These are phyloP conservation scores for Sisyra terminalis DNA, from an alignment of 2,888 invertebrate species.

Conservation along the genomic window DNA sequence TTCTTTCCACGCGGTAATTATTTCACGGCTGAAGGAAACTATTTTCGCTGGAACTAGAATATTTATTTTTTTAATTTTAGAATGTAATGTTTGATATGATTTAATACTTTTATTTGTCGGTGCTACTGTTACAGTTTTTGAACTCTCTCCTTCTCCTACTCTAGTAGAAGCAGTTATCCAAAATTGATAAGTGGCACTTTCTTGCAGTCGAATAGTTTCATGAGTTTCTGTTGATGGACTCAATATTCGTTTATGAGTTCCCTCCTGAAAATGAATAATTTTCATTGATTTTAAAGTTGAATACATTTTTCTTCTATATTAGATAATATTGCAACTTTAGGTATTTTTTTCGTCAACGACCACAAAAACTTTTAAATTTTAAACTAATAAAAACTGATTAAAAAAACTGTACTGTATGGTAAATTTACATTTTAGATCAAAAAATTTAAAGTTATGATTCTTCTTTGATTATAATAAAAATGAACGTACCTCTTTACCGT, in stretches of 20 bases:
- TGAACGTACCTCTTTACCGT: slow-evolving; percentile 49
- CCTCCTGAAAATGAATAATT: slow-evolving; percentile 31
- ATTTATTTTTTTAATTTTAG: slow-evolving; percentile 8
- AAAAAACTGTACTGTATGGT: no score
- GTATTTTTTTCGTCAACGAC: no score
- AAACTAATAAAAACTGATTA: no score
- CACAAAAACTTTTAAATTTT: no score
- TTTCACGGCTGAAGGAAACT: slow-evolving; percentile 68
- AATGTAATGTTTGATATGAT: no score
- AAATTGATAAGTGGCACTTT: slow-evolving; percentile 58
- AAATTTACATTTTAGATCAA: no score
- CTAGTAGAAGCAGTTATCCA: slow-evolving; percentile 64
- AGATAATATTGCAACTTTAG: no score
- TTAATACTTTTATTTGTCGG: slow-evolving; percentile 47
- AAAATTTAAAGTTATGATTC: no score
- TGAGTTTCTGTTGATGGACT: slow-evolving; percentile 52
- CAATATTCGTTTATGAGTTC: slow-evolving; percentile 57
- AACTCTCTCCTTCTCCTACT: slow-evolving; percentile 70
- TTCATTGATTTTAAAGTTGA: neutral
- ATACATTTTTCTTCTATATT: no score
- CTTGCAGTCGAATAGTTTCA: slow-evolving; percentile 52
- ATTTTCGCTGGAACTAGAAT: slow-evolving; percentile 67
- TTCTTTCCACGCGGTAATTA: slow-evolving; percentile 76
- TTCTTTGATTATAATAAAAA: no score
- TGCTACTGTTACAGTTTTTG: slow-evolving; percentile 56